These are phyloP conservation scores for Merops nubicus DNA, from an alignment of 2,113 vertebrate species.

Conservation along the genomic window DNA sequence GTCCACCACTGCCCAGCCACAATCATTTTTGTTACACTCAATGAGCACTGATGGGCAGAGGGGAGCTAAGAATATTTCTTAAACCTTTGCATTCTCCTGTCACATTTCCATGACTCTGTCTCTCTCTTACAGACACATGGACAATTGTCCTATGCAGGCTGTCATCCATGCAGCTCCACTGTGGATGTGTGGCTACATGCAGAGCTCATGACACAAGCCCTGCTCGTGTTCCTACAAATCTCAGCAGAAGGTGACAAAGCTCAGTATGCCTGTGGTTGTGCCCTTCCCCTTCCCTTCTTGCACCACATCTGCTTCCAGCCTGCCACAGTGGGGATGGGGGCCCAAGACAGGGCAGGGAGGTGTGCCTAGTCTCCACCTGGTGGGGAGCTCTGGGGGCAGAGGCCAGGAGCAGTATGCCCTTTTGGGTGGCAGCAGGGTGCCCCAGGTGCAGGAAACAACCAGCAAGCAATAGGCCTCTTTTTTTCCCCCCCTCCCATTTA, in stretches of 20 bases:
- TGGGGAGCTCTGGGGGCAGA: background rate
- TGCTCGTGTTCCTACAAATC: background rate
- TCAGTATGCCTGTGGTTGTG: background rate
- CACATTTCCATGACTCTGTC: background rate
- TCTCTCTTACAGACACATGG: background rate
- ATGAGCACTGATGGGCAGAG: background rate
- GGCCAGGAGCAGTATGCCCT: too few species aligned
- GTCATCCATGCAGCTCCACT: background rate
- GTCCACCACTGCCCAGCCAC: background rate
- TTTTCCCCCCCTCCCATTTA: background rate
- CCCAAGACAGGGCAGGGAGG: background rate
- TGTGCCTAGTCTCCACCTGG: background rate
- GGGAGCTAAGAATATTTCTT: constrained; percentile 18
- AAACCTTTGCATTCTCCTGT: constrained; percentile 38
- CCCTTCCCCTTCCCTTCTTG: background rate
- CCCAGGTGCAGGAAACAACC: background rate
- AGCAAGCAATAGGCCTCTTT: background rate
- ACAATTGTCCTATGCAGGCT: background rate
- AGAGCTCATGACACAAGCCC: accelerated
- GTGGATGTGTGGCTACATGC: background rate
- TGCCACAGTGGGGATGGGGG: background rate
- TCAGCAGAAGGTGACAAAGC: background rate
- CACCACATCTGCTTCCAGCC: background rate
- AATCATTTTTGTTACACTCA: constrained; percentile 31
- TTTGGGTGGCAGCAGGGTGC: background rate